A percentile compares a stretch with the other conserved stretches of the same genome.
Evolutionary conservation across 1,140 invertebrate genomes (phyloP).

Genomic region (Thrips palmi): DNA sequence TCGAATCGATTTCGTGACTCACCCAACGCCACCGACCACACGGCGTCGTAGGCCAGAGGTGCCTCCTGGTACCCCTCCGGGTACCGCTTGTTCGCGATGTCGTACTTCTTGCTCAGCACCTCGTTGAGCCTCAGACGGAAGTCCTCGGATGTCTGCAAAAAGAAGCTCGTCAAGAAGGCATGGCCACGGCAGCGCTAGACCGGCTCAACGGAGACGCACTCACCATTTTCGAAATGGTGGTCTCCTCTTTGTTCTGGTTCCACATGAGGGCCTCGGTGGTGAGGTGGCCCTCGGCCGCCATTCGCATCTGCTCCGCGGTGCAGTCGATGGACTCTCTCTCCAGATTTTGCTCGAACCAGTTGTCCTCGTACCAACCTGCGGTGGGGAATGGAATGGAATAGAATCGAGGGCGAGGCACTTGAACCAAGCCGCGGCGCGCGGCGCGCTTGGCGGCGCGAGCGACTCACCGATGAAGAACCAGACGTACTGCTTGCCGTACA

Average conservation of each 20-base stretch:
- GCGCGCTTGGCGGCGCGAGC: no score
- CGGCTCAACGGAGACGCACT: slow-evolving; percentile 51
- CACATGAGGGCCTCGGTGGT: slow-evolving; percentile 98
- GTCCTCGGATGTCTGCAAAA: slow-evolving; percentile 37
- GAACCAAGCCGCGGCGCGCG: no score
- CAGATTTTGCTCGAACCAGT: slow-evolving; percentile 89
- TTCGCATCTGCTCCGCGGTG: slow-evolving; percentile 77
- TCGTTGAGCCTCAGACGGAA: slow-evolving; percentile 51
- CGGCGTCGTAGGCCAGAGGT: slow-evolving; percentile 94
- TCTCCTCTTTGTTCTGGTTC: slow-evolving; percentile 78
- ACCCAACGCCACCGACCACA: slow-evolving; percentile 92
- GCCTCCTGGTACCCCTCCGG: slow-evolving; percentile 95
- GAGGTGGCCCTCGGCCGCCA: slow-evolving; percentile 88
- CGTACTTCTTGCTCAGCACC: slow-evolving; percentile 53
- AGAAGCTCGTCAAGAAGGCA: slow-evolving; percentile 3
- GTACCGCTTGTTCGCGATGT: slow-evolving; percentile 62
- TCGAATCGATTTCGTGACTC: slow-evolving; percentile 15
- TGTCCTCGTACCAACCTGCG: slow-evolving; percentile 93
- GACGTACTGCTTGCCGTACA: slow-evolving; percentile 92
- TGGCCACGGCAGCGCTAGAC: slow-evolving; percentile 4
- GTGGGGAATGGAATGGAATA: no score
- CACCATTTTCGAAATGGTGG: slow-evolving; percentile 84
- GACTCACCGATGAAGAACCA: slow-evolving; percentile 98
- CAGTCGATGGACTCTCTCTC: slow-evolving; percentile 81
- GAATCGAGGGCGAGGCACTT: no score